Percentiles rank a stretch among this genome's conserved stretches.
These are phyloP conservation scores for Dascyllus trimaculatus DNA, from an alignment of 2,113 vertebrate species.

Conservation along the genomic window DNA sequence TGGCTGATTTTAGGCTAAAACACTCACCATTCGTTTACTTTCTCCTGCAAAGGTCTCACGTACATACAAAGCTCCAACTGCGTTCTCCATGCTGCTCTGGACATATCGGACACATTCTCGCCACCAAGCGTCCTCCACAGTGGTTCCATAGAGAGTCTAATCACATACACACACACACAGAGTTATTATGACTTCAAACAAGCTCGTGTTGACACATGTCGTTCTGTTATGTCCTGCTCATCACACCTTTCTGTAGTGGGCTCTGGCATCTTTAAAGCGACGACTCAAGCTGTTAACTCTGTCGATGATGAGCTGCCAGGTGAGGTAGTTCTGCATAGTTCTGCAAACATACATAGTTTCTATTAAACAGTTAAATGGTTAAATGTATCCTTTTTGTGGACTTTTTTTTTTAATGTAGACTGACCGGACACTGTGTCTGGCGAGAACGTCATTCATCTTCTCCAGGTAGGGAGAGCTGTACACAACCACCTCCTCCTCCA, in stretches of 20 bases:
- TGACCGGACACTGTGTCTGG: conserved; percentile 90
- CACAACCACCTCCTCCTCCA: conserved; percentile 92
- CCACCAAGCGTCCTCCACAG: conserved; percentile 94
- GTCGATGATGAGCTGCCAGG: conserved; percentile 92
- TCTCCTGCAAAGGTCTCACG: conserved; percentile 91
- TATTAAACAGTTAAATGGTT: background rate
- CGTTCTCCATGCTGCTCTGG: conserved; percentile 96
- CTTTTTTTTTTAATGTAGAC: background rate
- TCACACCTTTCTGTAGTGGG: conserved; percentile 88
- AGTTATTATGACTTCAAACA: background rate
- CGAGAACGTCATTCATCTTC: conserved; percentile 88
- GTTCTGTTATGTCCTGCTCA: background rate
- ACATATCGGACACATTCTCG: conserved; percentile 94
- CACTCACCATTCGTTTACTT: conserved; percentile 93
- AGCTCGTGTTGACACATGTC: background rate
- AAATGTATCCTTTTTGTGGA: background rate
- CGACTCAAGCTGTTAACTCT: conserved; percentile 91
- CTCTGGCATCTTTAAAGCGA: conserved; percentile 91
- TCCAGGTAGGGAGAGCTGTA: conserved; percentile 93
- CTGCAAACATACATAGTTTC: conserved; percentile 74
- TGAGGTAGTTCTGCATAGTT: conserved; percentile 97
- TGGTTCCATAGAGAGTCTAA: conserved; percentile 93
- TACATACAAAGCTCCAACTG: conserved; percentile 95
- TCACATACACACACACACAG: conserved; percentile 13
- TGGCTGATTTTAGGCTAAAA: background rate